These are phyloP conservation scores for Psilopogon haemacephalus DNA, from an alignment of 2,113 vertebrate species.

Conservation along the genomic window DNA sequence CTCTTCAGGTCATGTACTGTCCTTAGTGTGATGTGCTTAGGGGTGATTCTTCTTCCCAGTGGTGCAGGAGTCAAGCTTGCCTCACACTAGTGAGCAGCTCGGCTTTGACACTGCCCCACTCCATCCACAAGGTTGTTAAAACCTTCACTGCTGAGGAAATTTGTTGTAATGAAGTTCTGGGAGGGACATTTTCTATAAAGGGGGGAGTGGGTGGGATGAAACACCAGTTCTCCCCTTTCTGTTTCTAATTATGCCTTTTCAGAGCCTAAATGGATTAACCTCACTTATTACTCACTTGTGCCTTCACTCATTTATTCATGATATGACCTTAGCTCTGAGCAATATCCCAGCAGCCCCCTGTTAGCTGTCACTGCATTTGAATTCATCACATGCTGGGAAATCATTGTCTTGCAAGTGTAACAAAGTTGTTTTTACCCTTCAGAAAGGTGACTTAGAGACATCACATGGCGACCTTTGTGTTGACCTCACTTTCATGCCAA, in stretches of 20 bases:
- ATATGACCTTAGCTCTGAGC: background rate
- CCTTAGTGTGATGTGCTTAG: accelerated
- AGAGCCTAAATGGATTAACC: background rate
- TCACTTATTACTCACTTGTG: background rate
- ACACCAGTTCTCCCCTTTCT: background rate
- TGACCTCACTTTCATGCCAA: background rate
- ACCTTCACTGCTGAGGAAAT: background rate
- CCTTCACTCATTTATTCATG: background rate
- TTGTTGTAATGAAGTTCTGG: background rate
- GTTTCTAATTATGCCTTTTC: background rate
- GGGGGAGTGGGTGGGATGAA: no score
- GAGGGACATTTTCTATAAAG: accelerated
- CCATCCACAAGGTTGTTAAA: background rate
- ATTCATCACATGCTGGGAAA: background rate
- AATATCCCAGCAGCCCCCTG: background rate
- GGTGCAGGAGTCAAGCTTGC: background rate
- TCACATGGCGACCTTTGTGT: background rate
- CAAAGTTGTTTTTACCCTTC: background rate
- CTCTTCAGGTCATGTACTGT: accelerated
- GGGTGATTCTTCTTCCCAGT: accelerated
- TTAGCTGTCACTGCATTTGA: background rate
- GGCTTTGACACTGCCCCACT: accelerated
- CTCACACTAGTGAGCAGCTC: background rate
- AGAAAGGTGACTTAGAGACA: background rate
- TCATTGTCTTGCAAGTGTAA: background rate